Evolutionary conservation across 2,888 invertebrate genomes (phyloP).

Genomic region (Agrilus mali): DNA sequence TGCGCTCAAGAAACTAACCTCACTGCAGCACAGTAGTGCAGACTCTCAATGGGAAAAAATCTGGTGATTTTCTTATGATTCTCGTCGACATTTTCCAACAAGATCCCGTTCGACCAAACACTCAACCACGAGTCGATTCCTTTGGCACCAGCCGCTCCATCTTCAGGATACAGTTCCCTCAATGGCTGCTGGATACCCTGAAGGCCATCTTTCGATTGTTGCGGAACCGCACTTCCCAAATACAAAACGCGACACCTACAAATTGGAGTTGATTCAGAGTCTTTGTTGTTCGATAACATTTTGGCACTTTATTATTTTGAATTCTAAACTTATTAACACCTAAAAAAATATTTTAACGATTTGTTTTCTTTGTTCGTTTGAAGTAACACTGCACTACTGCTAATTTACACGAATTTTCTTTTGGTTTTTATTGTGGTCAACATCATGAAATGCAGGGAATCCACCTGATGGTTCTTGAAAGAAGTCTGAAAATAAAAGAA

Average conservation of each 20-base stretch:
- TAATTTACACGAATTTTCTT: no score
- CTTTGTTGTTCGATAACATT: constrained; percentile 18
- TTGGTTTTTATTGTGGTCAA: no score
- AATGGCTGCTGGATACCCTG: constrained; percentile 96
- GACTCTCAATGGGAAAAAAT: constrained; percentile 89
- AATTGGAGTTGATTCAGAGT: constrained; percentile 79
- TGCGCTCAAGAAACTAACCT: constrained; percentile 60
- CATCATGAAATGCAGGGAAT: no score
- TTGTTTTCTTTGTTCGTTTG: background rate
- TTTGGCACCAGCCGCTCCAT: constrained; percentile 75
- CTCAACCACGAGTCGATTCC: constrained; percentile 95
- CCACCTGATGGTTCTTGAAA: no score
- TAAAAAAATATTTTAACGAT: background rate
- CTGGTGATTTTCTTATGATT: constrained; percentile 86
- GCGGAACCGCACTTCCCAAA: constrained; percentile 90
- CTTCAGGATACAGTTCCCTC: constrained; percentile 89
- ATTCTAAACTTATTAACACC: background rate
- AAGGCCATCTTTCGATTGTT: constrained; percentile 94
- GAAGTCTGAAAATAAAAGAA: no score
- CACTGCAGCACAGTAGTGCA: constrained; percentile 94
- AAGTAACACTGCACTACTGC: background rate
- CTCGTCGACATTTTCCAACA: constrained; percentile 93
- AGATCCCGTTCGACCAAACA: constrained; percentile 92
- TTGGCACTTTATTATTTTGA: no score
- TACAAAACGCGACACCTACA: constrained; percentile 95